phyloP scores from a whole-genome alignment of 2,888 invertebrate genomes.

The Oscheius onirici region DNA sequence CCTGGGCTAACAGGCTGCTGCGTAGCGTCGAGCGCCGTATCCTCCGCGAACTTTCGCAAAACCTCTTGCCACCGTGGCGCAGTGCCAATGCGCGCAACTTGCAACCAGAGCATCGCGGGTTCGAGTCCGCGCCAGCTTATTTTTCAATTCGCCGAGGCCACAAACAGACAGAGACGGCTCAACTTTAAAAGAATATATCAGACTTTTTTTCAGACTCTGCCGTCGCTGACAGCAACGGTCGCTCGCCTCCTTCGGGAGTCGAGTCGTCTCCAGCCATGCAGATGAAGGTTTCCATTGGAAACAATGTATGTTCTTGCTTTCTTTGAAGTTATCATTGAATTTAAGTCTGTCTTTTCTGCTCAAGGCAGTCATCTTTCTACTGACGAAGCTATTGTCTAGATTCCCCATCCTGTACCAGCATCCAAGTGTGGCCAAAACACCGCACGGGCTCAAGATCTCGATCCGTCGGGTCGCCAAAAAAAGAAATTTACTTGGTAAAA shows the following conservation, averaged over 20 bases:
- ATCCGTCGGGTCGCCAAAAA: slow-evolving; percentile 17
- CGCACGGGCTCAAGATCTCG: slow-evolving; percentile 13
- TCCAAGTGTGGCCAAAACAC: neutral
- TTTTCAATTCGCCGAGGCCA: too few relatives aligned
- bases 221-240: slow-evolving; percentile 4
- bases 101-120: too few relatives aligned
- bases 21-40: too few relatives aligned
- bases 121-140: too few relatives aligned
- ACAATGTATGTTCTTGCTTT: slow-evolving; percentile 14
- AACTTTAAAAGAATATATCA: too few relatives aligned
- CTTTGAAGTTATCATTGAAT: neutral
- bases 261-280: slow-evolving; percentile 5
- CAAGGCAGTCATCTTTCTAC: slow-evolving; percentile 1
- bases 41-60: too few relatives aligned
- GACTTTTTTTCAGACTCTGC: slow-evolving; percentile 21
- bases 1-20: too few relatives aligned
- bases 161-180: too few relatives aligned
- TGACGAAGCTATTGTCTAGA: slow-evolving; percentile 22
- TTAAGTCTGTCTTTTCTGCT: slow-evolving; percentile 5
- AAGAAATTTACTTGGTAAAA: neutral
- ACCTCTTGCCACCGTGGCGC: too few relatives aligned
- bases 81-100: too few relatives aligned
- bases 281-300: slow-evolving; percentile 12
- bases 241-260: slow-evolving; percentile 20
- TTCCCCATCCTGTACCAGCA: too few relatives aligned